Conservation (phyloP, 2,888 invertebrate species). For the Phaonia tiefii region DNA sequence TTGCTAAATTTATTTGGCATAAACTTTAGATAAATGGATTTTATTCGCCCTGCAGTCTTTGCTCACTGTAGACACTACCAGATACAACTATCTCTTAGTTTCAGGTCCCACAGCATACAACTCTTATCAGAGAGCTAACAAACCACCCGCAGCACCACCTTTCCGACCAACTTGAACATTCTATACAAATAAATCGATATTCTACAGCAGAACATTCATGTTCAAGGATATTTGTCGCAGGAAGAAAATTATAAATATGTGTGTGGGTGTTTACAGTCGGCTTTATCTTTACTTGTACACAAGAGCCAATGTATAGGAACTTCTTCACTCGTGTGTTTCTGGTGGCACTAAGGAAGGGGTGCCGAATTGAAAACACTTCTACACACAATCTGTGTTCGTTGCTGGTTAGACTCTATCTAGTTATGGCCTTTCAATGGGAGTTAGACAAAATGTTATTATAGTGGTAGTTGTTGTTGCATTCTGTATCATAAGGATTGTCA, state of each 20-base stretch:
- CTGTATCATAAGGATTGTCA: constrained; percentile 65
- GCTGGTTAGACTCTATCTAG: background rate
- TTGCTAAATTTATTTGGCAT: background rate
- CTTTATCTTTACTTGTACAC: constrained; percentile 49
- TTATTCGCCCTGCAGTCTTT: background rate
- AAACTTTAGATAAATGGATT: constrained; percentile 13
- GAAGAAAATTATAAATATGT: constrained; percentile 65
- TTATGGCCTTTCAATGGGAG: background rate
- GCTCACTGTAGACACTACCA: background rate
- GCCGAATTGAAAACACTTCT: constrained; percentile 14
- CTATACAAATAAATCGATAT: constrained; percentile 69
- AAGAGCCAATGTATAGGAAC: constrained; percentile 14
- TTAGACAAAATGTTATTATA: constrained; percentile 44
- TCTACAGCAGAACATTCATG: constrained; percentile 67
- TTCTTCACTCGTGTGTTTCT: background rate
- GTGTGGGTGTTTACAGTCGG: constrained; percentile 47
- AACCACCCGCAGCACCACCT: constrained; percentile 28
- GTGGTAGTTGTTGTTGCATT: constrained; percentile 29
- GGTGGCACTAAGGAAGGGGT: constrained; percentile 6
- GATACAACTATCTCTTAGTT: constrained; percentile 12
- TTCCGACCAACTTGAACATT: constrained; percentile 32
- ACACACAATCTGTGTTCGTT: constrained; percentile 15
- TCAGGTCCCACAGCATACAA: background rate
- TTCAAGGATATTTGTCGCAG: constrained; percentile 69
- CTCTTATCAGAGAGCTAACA: background rate